Evolutionary conservation across 2,888 invertebrate species (phyloP).

Genomic region (Augochlorella aurata): DNA sequence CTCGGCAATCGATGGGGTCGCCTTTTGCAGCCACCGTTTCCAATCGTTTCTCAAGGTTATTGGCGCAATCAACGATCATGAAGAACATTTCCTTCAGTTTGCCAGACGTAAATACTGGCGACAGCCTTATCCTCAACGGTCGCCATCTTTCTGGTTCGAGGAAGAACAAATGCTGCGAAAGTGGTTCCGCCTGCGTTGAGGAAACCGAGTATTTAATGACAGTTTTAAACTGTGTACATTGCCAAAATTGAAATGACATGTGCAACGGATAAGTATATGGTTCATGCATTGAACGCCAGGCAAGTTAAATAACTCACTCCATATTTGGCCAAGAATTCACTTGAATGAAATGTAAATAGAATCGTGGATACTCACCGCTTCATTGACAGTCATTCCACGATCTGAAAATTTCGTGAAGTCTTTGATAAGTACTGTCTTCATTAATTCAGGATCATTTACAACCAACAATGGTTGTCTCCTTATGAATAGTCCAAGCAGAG

Average conservation of each 20-base stretch:
- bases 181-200: background rate
- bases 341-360: background rate
- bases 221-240: too few relatives aligned
- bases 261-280: too few relatives aligned
- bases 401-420: constrained; percentile 79
- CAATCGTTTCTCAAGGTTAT: constrained; percentile 74
- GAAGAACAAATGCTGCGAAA: constrained; percentile 76
- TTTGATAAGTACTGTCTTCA: constrained; percentile 80
- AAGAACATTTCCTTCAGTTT: constrained; percentile 82
- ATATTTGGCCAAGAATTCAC: too few relatives aligned
- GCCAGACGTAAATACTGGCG: background rate
- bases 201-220: background rate
- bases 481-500: constrained; percentile 63
- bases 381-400: constrained; percentile 74
- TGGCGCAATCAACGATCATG: constrained; percentile 77
- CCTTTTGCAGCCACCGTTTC: constrained; percentile 45
- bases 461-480: constrained; percentile 74
- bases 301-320: too few relatives aligned
- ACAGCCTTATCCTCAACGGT: background rate
- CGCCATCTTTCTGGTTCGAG: background rate
- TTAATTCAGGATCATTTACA: constrained; percentile 78
- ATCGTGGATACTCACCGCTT: constrained; percentile 39
- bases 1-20: constrained; percentile 68
- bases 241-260: background rate
- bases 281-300: too few relatives aligned